Evolutionary conservation across 92 coral and sea anemone genomes (phyloP), one percentile per base, ranked within the genome.

Genomic region (Paragorgia papillata): DNA sequence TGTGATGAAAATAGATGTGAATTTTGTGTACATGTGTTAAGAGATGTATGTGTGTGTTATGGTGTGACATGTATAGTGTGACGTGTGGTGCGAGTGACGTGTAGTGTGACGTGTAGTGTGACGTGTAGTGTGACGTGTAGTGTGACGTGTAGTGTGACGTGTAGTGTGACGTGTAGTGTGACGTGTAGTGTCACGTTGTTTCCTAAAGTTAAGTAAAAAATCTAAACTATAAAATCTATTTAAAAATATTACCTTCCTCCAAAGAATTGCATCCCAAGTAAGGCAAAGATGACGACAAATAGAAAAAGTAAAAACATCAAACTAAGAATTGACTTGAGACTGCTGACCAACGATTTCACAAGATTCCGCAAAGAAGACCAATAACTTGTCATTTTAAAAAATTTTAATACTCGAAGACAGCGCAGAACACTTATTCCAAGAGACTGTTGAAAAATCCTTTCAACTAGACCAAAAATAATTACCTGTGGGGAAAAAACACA

Each of bases 241-340:
- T n/a, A n/a, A n/a, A n/a, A n/a, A n/a, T 46, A 94, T 80, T 80
- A 95, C 99, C 64, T 95, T 80, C 99, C 99, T 35, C 99, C 99
- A 37, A 95, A 95, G 76, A 95, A 76, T 79, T 95, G 99, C 99
- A 95, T 95, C 1, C 99, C 99, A 59, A 95, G 89, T 61, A 95
- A 77, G 1, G 99, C 89, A 59, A 93, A 82, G 50, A 95, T 95
- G 75, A 95, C 75, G 73, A 95, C 88, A 61, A 95, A 95, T 87
- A 95, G 85, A 80, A 95, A 95, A 26, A 95, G 75, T 56, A 95
- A 83, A 76, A 95, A 95, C 46, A 95, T 89, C 74, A 95, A 81
- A 84, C 99, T 95, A 73, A 95, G 88, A 34, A 95, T 95, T 9
- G 99, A 91, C 85, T 89, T 95, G 85, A 91, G 86, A 66, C 99